Base-by-base conservation (phyloP, 2,888 invertebrate genomes). In the Diogma glabrata region DNA sequence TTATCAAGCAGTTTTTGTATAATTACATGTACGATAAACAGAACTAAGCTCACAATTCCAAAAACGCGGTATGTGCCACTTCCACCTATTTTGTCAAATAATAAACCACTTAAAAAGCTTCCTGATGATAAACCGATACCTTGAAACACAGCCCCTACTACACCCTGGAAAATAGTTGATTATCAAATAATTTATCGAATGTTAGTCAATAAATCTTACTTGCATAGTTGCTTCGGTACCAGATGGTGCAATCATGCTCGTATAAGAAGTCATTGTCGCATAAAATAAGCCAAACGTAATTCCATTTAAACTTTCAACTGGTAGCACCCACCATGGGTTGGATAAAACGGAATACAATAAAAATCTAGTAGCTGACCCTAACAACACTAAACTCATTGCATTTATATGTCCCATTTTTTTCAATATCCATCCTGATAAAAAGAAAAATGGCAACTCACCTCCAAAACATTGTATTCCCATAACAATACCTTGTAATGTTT, bases 161-260 rank as follows among this genome's bases (percentile, higher is more conserved):
- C 70, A 50, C 91, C 91, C 81, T 87, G 68, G 28, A 72, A 72
- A 49, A 16, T 16, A 43, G n/a, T 36, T 22, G 28, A n/a, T 24
- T 16, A 20, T 26, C n/a, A 51, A 51, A 47, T 45, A 28, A 38
- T 38, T 16, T 38, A 47, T 16, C 24, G 4, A 14, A 43, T 36
- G 22, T 20, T n/a, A n/a, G n/a, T n/a, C n/a, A n/a, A 22, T 24
- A 22, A 23, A 16, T 17, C 56, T 62, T 67, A 83, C 84, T 76
- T 89, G 89, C 61, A 91, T 81, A 12, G 92, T 91, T 1, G 89
- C 87, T 67, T 88, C 87, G 0, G 87, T 87, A 9, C 90, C 91
- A 0, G 83, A 77, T 2, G 89, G 88, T 2, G 91, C 84, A 1
- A 88, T 79, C 54, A 84, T 79, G 63, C 82, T 87, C 1, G 90